phyloP scores from a whole-genome alignment of 2,888 invertebrate species.

The Ennomos fuscantarius region DNA sequence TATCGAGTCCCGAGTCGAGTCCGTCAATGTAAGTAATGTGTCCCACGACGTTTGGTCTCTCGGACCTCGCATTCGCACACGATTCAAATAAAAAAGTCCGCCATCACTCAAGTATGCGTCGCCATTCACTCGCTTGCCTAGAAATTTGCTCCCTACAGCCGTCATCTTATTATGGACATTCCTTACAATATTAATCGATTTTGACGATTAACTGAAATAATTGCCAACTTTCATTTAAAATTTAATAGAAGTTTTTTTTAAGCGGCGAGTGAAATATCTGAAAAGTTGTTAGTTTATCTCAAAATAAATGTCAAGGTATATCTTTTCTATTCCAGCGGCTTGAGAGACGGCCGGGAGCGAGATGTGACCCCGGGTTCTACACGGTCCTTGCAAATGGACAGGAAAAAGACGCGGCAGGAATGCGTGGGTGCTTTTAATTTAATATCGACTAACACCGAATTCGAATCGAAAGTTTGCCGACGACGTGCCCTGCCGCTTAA shows the following conservation, averaged over 20 bases:
- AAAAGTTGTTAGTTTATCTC: background rate
- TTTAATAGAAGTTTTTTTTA: background rate
- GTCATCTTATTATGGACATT: constrained; percentile 60
- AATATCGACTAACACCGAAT: constrained; percentile 84
- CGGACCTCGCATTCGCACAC: constrained; percentile 80
- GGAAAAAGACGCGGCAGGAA: constrained; percentile 83
- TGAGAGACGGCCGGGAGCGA: constrained; percentile 63
- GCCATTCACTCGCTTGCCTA: constrained; percentile 79
- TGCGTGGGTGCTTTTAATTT: constrained; percentile 85
- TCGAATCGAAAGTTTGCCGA: constrained; percentile 81
- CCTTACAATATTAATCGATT: constrained; percentile 11
- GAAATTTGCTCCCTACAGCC: constrained; percentile 70
- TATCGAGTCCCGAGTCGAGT: constrained; percentile 44
- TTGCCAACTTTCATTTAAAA: background rate
- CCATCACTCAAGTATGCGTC: constrained; percentile 84
- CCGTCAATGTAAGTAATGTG: constrained; percentile 56
- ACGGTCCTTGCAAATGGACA: constrained; percentile 84
- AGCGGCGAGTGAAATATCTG: background rate
- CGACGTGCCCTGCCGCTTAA: constrained; percentile 77
- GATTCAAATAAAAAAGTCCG: constrained; percentile 85
- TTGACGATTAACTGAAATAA: background rate
- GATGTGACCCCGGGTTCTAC: constrained; percentile 80
- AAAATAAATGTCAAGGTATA: constrained; percentile 45
- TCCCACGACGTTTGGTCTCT: constrained; percentile 54
- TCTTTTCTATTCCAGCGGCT: constrained; percentile 56